These are phyloP conservation scores for Trachymyrmex septentrionalis DNA, from an alignment of 1,140 invertebrate species.

Conservation along the genomic window DNA sequence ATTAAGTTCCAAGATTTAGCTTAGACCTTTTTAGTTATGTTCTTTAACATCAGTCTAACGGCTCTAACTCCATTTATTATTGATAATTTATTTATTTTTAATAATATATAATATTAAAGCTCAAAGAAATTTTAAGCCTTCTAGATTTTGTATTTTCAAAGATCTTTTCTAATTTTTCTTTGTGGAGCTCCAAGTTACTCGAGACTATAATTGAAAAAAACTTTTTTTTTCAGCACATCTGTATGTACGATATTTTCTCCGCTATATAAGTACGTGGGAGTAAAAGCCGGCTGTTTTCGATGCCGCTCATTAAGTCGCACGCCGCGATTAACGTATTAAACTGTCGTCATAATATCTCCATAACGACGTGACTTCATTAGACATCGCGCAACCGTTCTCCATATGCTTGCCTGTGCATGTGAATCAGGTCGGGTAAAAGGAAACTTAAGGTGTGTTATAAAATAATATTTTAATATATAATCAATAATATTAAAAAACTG, in stretches of 20 bases:
- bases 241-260: background rate
- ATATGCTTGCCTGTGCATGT: conserved; percentile 1
- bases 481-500: background rate
- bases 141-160: background rate
- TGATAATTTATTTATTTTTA: background rate
- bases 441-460: background rate
- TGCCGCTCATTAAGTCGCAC: conserved; percentile 66
- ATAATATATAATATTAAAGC: background rate
- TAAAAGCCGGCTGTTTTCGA: conserved; percentile 31
- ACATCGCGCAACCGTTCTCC: conserved; percentile 41
- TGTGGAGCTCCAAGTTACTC: background rate
- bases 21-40: no score
- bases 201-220: background rate
- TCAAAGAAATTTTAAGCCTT: no score
- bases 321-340: conserved; percentile 77
- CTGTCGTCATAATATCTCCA: conserved; percentile 75
- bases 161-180: background rate
- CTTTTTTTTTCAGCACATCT: background rate
- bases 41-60: no score
- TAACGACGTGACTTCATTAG: conserved; percentile 78
- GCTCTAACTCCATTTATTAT: no score
- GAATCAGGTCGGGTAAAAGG: background rate
- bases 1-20: no score
- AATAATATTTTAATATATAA: conserved; percentile 7
- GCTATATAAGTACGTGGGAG: conserved; percentile 7